Evolutionary conservation across 2,797 vertebrate genomes (phyloP), one percentile per base, ranked within the genome.

Genomic region (Cynodonichthys magdalenae): DNA sequence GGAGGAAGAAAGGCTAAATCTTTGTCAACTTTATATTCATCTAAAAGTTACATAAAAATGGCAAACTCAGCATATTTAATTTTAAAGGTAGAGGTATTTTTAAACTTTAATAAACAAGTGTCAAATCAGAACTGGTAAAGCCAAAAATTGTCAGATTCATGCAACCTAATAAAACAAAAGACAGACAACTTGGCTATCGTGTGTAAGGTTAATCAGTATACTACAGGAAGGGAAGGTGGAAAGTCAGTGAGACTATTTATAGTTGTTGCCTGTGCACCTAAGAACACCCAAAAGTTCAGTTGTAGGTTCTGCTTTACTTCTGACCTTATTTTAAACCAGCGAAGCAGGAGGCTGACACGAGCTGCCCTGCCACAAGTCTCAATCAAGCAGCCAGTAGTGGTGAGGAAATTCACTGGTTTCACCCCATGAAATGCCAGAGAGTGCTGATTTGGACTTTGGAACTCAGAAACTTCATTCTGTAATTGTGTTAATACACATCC

Each of bases 201-300:
- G 18, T 19, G 41, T 6, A 41, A 59, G 14, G 36, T 50, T 7
- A 28, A 59, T 55, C 20, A 69, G 52, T 53, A 62, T 15, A 62
- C 61, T 12, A 41, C 8, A 53, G 63, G 19, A n/a, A 53, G 12
- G 17, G 56, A 59, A 20, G 41, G 42, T 60, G 57, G 39, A 7
- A 44, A n/a, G 49, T 19, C 58, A 71, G 63, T 78, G 50, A 20
- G 65, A 67, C 54, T 88, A 88, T 87, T 88, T 74, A 85, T 89
- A 89, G 85, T 58, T 49, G 18, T n/a, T 29, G 50, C 31, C 62
- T 59, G 61, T 72, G 67, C 53, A 61, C 69, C 55, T 64, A 60
- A 71, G 69, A 78, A 59, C 44, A 69, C 76, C 78, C 64, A 77
- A 63, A 66, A 58, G 64, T 59, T 66, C 69, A 34, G 34, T 63